Base-by-base conservation (phyloP, 2,113 vertebrate species). In the Tragelaphus imberbis region DNA sequence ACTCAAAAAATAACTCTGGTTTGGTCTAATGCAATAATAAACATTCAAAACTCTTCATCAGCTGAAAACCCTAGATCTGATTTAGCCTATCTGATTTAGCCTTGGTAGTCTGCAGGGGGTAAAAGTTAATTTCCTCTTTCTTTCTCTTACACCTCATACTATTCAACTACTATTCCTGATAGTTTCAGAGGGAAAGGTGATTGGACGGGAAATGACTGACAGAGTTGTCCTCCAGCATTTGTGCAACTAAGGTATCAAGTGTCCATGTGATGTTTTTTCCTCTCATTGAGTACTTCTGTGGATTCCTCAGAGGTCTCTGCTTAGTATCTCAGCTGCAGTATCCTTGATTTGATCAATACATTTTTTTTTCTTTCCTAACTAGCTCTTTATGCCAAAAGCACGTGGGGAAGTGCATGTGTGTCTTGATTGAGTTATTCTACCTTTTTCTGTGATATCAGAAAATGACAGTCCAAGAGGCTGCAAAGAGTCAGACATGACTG, bases 341-440 rank as follows among this genome's bases (percentile, higher is more conserved):
- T 88, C 7, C 77, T 55, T 58, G 3, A 9, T 56, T 88, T 33
- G 30, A 33, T 3, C 56, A 30, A 28, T 84, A 5, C 7, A 30
- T 82, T 21, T 21, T 9, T 56, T 75, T 92, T 2, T 28, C 33
- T 68, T 36, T 68, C 33, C 14, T 49, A 25, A 80, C 28, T 53
- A 47, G 9, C 6, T 94, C 4, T 40, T 58, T 7, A 53, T 16
- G 16, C 3, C 27, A 28, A 40, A 4, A 51, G 27, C 7, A 5
- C 36, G 17, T 4, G 58, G 25, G 14, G 10, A 68, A 61, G 23
- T 14, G 0, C 3, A 36, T n/a, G 25, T 14, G 0, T 3, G 33
- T 49, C 7, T 56, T 33, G n/a, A 59, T 51, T 16, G 15, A 5
- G 0, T 28, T 58, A 4, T 2, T 58, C 16, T 44, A 40, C 25